These are phyloP conservation scores for Melolontha melolontha DNA, from an alignment of 2,888 invertebrate genomes.

Conservation along the genomic window DNA sequence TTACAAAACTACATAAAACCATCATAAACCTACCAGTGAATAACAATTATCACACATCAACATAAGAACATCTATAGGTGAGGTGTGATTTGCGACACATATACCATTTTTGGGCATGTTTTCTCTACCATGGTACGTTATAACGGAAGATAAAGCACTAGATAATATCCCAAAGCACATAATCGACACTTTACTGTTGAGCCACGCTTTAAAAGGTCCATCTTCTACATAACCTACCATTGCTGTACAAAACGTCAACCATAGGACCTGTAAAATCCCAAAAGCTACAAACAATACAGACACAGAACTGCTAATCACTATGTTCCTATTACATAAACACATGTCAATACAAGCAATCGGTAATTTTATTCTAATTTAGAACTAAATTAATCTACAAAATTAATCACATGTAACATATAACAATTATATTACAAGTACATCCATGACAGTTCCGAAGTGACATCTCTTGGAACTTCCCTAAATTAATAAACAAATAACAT, in stretches of 20 bases:
- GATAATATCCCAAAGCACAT: slow-evolving; percentile 95
- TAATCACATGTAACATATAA: too few species aligned
- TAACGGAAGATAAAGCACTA: slow-evolving; percentile 89
- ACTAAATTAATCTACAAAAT: not conserved
- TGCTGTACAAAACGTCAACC: slow-evolving; percentile 88
- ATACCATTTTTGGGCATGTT: slow-evolving; percentile 87
- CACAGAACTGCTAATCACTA: slow-evolving; percentile 26
- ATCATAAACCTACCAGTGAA: slow-evolving; percentile 84
- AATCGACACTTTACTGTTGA: slow-evolving; percentile 84
- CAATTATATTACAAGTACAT: too few species aligned
- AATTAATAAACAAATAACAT: too few species aligned
- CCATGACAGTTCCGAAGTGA: too few species aligned
- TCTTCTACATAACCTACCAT: slow-evolving; percentile 87
- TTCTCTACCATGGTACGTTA: slow-evolving; percentile 87
- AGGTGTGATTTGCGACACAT: slow-evolving; percentile 99
- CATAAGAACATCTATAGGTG: slow-evolving; percentile 97
- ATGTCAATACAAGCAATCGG: not conserved
- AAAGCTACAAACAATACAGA: slow-evolving; percentile 46
- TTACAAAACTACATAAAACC: slow-evolving; percentile 5
- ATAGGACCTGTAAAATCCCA: slow-evolving; percentile 77
- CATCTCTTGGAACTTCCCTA: too few species aligned
- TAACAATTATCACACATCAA: slow-evolving; percentile 98
- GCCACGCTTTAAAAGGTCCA: slow-evolving; percentile 79
- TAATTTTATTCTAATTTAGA: not conserved
- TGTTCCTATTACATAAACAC: not conserved